phyloP scores from a whole-genome alignment of 1,140 invertebrate genomes.

The Melanaphis sacchari region DNA sequence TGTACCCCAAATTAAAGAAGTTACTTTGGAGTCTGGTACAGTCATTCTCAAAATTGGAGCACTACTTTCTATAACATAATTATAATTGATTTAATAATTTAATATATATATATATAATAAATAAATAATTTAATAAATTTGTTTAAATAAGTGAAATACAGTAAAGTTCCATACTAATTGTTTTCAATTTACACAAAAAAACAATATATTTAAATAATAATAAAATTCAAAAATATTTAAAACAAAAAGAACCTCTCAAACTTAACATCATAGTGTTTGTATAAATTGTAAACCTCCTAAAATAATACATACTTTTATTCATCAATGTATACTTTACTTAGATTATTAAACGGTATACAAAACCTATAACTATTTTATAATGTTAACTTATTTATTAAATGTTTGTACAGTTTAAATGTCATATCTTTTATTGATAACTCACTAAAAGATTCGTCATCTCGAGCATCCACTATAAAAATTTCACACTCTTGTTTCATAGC shows the following conservation, averaged over 20 bases:
- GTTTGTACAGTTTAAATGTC: not conserved
- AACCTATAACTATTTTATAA: not conserved
- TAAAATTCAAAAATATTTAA: too few species aligned
- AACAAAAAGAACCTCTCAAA: not conserved
- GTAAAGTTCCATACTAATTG: not conserved
- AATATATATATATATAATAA: not conserved
- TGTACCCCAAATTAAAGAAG: constrained; percentile 90
- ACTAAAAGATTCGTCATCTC: constrained; percentile 72
- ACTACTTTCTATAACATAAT: constrained; percentile 61
- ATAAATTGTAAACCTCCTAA: too few species aligned
- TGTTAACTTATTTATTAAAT: not conserved
- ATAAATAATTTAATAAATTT: not conserved
- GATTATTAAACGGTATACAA: not conserved
- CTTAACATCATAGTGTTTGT: not conserved
- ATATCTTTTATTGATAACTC: constrained; percentile 59
- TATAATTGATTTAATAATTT: not conserved
- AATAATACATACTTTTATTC: too few species aligned
- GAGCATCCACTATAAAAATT: constrained; percentile 83
- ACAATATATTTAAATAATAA: too few species aligned
- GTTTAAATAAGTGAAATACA: not conserved
- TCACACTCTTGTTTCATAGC: constrained; percentile 90
- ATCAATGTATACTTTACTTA: too few species aligned
- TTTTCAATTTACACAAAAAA: too few species aligned
- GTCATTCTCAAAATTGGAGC: constrained; percentile 68
- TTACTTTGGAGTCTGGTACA: constrained; percentile 74